These are phyloP conservation scores for Dysmachus trigonus DNA, from an alignment of 2,888 invertebrate genomes.

Conservation along the genomic window DNA sequence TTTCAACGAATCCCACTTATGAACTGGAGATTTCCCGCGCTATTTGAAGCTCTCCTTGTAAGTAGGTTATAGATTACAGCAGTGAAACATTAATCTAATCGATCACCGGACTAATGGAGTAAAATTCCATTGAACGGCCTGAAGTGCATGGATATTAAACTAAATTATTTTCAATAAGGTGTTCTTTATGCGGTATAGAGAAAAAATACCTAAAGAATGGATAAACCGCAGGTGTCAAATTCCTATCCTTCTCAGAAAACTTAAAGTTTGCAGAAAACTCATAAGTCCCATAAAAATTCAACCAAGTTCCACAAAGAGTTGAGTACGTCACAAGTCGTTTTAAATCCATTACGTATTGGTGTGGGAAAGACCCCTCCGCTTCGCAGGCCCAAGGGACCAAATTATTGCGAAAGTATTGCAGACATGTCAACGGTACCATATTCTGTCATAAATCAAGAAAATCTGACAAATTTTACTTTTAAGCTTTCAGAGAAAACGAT, in stretches of 20 bases:
- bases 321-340: conserved; percentile 25
- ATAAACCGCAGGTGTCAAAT: conserved; percentile 19
- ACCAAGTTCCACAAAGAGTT: conserved; percentile 21
- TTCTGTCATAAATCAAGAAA: conserved; percentile 43
- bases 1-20: not conserved
- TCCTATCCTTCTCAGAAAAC: not conserved
- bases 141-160: not conserved
- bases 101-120: not conserved
- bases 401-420: conserved; percentile 42
- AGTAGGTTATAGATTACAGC: not conserved
- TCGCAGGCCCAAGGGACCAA: conserved; percentile 15
- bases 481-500: conserved; percentile 31
- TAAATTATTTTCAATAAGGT: not conserved
- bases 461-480: conserved; percentile 44
- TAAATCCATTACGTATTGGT: conserved; percentile 28
- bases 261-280: conserved; percentile 19
- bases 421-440: conserved; percentile 39
- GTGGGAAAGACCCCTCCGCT: not conserved
- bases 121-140: not conserved
- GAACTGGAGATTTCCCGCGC: not conserved
- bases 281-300: conserved; percentile 25
- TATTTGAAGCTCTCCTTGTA: not conserved
- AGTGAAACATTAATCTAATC: not conserved
- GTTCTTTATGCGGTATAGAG: not conserved
- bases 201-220: not conserved